Percentiles rank a stretch among this genome's conserved stretches.
Evolutionary conservation across 2,888 invertebrate genomes (phyloP).

Genomic region (Drosophila seclusa): DNA sequence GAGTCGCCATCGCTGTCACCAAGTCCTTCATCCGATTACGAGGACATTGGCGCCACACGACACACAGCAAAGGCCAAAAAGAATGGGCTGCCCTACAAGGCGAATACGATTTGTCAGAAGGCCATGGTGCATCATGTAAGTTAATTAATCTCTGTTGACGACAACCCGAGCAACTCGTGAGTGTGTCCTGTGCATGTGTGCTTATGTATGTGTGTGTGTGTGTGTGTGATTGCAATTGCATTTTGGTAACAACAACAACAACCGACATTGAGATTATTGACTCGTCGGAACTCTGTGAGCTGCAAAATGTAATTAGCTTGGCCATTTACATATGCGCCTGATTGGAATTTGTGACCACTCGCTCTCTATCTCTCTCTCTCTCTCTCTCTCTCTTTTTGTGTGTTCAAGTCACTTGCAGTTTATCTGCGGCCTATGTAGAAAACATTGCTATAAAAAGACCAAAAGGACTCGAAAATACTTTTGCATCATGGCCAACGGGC

Average conservation of each 20-base stretch:
- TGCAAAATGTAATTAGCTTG: slow-evolving; percentile 74
- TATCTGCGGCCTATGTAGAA: slow-evolving; percentile 45
- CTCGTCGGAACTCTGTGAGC: slow-evolving; percentile 39
- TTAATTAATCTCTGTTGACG: slow-evolving; percentile 79
- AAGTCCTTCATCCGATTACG: slow-evolving; percentile 89
- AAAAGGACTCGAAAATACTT: slow-evolving; percentile 32
- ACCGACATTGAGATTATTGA: slow-evolving; percentile 23
- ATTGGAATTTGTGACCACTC: slow-evolving; percentile 48
- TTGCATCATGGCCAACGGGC: slow-evolving; percentile 22
- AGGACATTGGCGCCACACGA: slow-evolving; percentile 87
- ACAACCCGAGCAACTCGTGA: slow-evolving; percentile 1
- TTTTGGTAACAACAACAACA: slow-evolving; percentile 26
- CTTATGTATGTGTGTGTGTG: slow-evolving; percentile 5
- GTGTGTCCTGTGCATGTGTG: not conserved
- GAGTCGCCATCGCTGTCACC: slow-evolving; percentile 87
- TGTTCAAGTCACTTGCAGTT: slow-evolving; percentile 51
- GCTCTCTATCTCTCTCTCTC: slow-evolving; percentile 1
- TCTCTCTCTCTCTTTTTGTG: not conserved
- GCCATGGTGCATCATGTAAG: slow-evolving; percentile 89
- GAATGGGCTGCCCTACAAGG: slow-evolving; percentile 84
- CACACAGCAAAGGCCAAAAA: slow-evolving; percentile 84
- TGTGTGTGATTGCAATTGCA: slow-evolving; percentile 38
- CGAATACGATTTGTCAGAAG: slow-evolving; percentile 86
- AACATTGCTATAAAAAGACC: slow-evolving; percentile 10
- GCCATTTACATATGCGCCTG: slow-evolving; percentile 61